These are phyloP conservation scores for Anagrus nilaparvatae DNA, from an alignment of 1,140 invertebrate genomes.

Conservation along the genomic window DNA sequence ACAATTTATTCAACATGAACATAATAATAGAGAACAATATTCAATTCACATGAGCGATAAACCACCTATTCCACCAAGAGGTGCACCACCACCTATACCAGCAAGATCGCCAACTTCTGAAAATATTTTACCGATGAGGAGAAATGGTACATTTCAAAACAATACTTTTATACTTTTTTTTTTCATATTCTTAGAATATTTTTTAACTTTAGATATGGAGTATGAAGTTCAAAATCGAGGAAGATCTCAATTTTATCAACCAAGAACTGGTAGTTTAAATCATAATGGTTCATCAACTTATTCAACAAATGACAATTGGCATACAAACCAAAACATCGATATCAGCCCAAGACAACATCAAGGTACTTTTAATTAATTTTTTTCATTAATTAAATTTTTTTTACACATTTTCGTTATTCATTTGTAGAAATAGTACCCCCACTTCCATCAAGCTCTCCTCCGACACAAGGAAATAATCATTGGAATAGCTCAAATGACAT, in stretches of 20 bases:
- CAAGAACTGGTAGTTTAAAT: constrained; percentile 29
- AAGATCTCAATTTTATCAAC: constrained; percentile 33
- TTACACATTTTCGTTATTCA: constrained; percentile 11
- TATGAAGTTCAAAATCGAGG: constrained; percentile 24
- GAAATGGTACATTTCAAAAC: constrained; percentile 29
- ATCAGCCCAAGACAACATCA: constrained; percentile 28
- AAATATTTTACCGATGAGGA: constrained; percentile 28
- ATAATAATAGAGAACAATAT: constrained; percentile 24
- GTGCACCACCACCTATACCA: constrained; percentile 44
- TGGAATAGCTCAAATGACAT: constrained; percentile 35
- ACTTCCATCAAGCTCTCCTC: constrained; percentile 37
- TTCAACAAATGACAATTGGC: constrained; percentile 30
- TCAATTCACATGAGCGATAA: constrained; percentile 36
- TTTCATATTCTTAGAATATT: background rate
- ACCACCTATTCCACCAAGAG: constrained; percentile 47
- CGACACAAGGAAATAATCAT: constrained; percentile 33
- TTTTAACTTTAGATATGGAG: constrained; percentile 26
- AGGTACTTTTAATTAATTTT: constrained; percentile 21
- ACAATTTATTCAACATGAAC: constrained; percentile 23
- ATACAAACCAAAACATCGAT: constrained; percentile 30
- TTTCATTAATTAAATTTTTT: background rate
- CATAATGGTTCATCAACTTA: constrained; percentile 37
- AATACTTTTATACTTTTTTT: constrained; percentile 1
- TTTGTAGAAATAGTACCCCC: constrained; percentile 41
- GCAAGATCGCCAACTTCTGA: constrained; percentile 34